Base-by-base conservation (phyloP, 1,140 invertebrate species). In the Lutraria rhynchaena region DNA sequence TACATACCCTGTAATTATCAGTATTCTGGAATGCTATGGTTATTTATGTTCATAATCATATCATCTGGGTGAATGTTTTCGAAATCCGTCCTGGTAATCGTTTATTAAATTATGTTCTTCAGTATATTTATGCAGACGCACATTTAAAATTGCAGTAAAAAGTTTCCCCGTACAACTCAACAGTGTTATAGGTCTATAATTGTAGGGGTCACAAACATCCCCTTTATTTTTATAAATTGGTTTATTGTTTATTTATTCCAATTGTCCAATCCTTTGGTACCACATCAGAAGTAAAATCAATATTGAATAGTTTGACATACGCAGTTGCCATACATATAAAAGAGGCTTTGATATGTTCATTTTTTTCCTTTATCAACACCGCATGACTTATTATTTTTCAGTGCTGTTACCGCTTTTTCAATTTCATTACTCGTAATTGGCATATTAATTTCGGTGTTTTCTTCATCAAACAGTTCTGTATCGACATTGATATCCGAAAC, bases 181-280 rank as follows among this genome's bases (percentile, higher is more conserved):
- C 35, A 73, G 15, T 55, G 69, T 73, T 3, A 73, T 73, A 4
- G 69, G 69, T 73, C 51, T 53, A 27, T 73, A 73, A 46, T 73
- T 57, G 19, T 24, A n/a, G 1, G 69, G 51, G 27, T 55, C 60
- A 37, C 0, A 1, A n/a, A 22, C 3, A n/a, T 4, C 5, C 0
- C 63, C 60, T 46, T 69, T 78, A 46, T 78, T 69, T 51, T 78
- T 67, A 55, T 27, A 78, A 67, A 77, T 77, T 17, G 75, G 75
- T 11, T 41, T 41, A 41, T 67, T 65, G 3, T n/a, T n/a, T n/a
- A n/a, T n/a, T n/a, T n/a, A 31, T 67, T 29, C 75, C 75, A 31
- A 29, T 35, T 29, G 5, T 15, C 75, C 75, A 76, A 15, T 17
- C 27, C 13, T 76, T 33, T 11, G 74, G 55, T 46, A 75, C 24